Evolutionary conservation across 2,888 invertebrate species (phyloP).

Genomic region (Pecten maximus): DNA sequence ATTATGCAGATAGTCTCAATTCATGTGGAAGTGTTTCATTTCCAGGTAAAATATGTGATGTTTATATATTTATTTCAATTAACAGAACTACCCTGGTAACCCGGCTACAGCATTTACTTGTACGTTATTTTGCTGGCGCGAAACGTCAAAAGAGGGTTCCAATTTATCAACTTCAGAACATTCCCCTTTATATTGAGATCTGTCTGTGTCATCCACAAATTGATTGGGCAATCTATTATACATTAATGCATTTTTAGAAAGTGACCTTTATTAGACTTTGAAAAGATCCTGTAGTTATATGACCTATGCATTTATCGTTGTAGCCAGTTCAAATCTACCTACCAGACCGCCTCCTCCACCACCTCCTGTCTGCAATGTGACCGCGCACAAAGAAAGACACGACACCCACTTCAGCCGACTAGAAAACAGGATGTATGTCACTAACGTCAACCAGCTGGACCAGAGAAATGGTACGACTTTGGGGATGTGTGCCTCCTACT

Average conservation of each 20-base stretch:
- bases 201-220: too few relatives aligned
- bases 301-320: background rate
- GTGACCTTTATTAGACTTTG: too few relatives aligned
- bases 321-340: background rate
- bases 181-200: too few relatives aligned
- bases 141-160: too few relatives aligned
- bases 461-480: background rate
- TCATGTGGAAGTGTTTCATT: background rate
- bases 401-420: background rate
- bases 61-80: too few relatives aligned
- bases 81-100: too few relatives aligned
- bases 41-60: constrained; percentile 14
- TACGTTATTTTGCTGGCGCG: too few relatives aligned
- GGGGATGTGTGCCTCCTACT: background rate
- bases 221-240: too few relatives aligned
- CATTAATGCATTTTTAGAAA: too few relatives aligned
- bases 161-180: too few relatives aligned
- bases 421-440: background rate
- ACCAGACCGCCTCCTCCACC: background rate
- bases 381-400: background rate
- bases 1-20: background rate
- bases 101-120: too few relatives aligned
- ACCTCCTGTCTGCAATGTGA: background rate
- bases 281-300: background rate
- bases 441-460: background rate